Evolutionary conservation across 2,888 invertebrate species (phyloP), one percentile per base, ranked within the genome.

Genomic region (Resseliella maxima): DNA sequence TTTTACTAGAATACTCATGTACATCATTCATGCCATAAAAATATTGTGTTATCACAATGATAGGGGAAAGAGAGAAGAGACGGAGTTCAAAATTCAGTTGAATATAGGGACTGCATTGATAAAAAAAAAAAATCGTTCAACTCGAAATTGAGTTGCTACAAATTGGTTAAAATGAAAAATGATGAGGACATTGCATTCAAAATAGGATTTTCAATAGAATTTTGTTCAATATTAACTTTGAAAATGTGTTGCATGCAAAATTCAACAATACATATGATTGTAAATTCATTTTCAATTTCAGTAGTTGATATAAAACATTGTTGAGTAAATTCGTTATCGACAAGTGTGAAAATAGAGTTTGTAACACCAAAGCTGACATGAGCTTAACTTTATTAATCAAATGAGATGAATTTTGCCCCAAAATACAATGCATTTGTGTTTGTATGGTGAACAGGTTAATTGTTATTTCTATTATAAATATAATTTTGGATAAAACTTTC

Each of bases 1-100:
- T n/a, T 72, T 31, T 72, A 15, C 31, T 72, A 31, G 6, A 72
- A 72, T 72, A 72, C 31, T 72, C 72, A 72, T 72, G 72, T 72
- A 31, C 31, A 72, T 72, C 72, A 72, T 15, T 72, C 72, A 72
- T 31, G 72, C 72, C 5, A 12, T 8, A 41, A 15, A 72, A 31
- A 31, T 31, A 72, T n/a, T 31, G 31, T 31, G 15, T 31, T 31
- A 72, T 72, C 6, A 72, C 3, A 72, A 10, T 31, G 72, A 31
- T 72, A 31, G n/a, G 15, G 12, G 15, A 5, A 24, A 31, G 35
- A 18, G 31, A 0, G 31, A 5, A 24, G 12, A 59, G 27, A n/a
- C n/a, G n/a, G n/a, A n/a, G n/a, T n/a, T n/a, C 31, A 10, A 59
- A 59, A 10, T 24, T n/a, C 59, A 59, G 59, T 59, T 18, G 5